phyloP scores from a whole-genome alignment of 92 coral and sea anemone genomes.

The Palythoa caribaeorum region DNA sequence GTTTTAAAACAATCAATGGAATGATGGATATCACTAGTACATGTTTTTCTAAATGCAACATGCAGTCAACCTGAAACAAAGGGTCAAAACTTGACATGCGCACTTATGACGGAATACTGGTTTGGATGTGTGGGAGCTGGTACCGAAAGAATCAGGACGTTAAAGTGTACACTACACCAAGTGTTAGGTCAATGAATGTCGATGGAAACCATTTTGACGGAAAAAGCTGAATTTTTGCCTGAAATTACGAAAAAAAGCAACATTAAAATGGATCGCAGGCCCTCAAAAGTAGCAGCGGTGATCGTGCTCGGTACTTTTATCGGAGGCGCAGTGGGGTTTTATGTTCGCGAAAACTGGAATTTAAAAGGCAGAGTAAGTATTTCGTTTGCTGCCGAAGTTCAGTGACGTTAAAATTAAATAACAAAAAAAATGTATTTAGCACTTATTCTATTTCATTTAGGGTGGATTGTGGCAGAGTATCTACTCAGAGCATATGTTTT shows the following conservation, averaged over 20 bases:
- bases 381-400: background rate
- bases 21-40: too few species aligned
- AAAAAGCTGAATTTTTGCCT: background rate
- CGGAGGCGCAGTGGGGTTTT: conserved; percentile 74
- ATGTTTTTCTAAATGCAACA: too few species aligned
- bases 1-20: too few species aligned
- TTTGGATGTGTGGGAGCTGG: background rate
- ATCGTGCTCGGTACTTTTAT: conserved; percentile 66
- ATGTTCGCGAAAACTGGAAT: conserved; percentile 67
- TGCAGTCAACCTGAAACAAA: too few species aligned
- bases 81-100: too few species aligned
- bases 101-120: too few species aligned
- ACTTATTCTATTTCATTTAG: background rate
- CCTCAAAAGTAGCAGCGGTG: conserved; percentile 43
- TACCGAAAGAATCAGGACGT: background rate
- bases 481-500: too few species aligned
- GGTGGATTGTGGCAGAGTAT: too few species aligned
- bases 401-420: background rate
- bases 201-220: too few species aligned
- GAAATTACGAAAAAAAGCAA: background rate
- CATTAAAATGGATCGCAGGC: conserved; percentile 26
- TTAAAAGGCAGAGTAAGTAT: conserved; percentile 61
- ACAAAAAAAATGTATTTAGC: background rate
- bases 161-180: background rate
- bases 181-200: background rate